Percentiles rank a stretch among this genome's conserved stretches.
phyloP scores from a whole-genome alignment of 2,113 vertebrate genomes.

The Lota lota region DNA sequence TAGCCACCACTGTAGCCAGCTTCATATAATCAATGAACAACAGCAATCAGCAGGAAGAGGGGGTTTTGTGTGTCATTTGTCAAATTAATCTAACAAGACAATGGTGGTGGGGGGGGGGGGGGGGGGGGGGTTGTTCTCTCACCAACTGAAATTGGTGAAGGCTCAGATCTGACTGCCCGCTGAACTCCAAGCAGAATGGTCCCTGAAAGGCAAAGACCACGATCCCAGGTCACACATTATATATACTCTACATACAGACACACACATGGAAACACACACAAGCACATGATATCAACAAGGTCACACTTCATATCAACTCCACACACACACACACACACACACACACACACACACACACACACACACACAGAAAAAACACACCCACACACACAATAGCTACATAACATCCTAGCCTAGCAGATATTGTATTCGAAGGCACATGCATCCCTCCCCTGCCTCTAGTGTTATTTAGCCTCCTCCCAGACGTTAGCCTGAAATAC shows the following conservation, averaged over 20 bases:
- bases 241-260: conserved; percentile 52
- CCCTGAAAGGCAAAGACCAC: conserved; percentile 81
- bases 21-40: conserved; percentile 34
- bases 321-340: conserved; percentile 9
- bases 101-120: conserved; percentile 44
- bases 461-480: conserved; percentile 65
- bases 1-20: conserved; percentile 47
- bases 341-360: background rate
- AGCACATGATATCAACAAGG: background rate
- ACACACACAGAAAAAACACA: conserved; percentile 3
- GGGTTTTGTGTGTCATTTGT: conserved; percentile 26
- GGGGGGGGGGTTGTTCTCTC: conserved; percentile 59
- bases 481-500: conserved; percentile 44
- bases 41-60: conserved; percentile 22
- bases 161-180: conserved; percentile 78
- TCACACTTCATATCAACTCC: background rate
- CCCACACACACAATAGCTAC: too few relatives aligned
- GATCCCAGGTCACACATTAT: conserved; percentile 78
- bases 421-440: too few relatives aligned
- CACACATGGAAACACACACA: conserved; percentile 9
- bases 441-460: conserved; percentile 35
- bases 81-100: conserved; percentile 58
- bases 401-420: too few relatives aligned
- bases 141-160: conserved; percentile 82
- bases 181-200: conserved; percentile 79